Evolutionary conservation across 92 coral and sea anemone species (phyloP).

Genomic region (Epizoanthus ramosus): DNA sequence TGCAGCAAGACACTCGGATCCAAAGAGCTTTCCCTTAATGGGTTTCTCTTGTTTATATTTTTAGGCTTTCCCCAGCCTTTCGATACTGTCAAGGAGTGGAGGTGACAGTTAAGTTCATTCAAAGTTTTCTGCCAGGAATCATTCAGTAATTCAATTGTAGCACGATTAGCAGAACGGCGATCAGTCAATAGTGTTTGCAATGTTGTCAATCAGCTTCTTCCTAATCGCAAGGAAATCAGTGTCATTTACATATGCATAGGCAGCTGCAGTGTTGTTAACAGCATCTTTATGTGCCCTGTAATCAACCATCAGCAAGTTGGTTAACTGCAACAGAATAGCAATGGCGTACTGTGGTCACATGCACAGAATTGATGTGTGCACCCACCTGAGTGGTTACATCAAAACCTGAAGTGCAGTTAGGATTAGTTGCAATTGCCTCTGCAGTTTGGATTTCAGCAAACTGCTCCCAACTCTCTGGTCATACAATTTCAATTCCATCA

Average conservation of each 20-base stretch:
- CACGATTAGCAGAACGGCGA: no score
- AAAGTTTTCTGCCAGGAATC: no score
- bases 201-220: slow-evolving; percentile 12
- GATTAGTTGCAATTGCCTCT: background rate
- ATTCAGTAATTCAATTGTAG: no score
- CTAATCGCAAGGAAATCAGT: background rate
- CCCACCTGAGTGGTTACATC: no score
- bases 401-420: no score
- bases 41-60: background rate
- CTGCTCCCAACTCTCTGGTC: background rate
- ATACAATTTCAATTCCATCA: slow-evolving; percentile 7
- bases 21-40: no score
- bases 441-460: background rate
- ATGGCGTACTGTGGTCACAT: no score
- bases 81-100: no score
- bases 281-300: slow-evolving; percentile 4
- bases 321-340: background rate
- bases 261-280: slow-evolving; percentile 13
- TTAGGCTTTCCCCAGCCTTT: background rate
- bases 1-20: no score
- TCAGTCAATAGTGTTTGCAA: slow-evolving; percentile 30
- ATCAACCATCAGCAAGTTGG: background rate
- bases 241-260: background rate
- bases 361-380: no score
- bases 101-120: no score